Evolutionary conservation across 2,888 invertebrate genomes (phyloP).

Genomic region (Drosophila maculinotata): DNA sequence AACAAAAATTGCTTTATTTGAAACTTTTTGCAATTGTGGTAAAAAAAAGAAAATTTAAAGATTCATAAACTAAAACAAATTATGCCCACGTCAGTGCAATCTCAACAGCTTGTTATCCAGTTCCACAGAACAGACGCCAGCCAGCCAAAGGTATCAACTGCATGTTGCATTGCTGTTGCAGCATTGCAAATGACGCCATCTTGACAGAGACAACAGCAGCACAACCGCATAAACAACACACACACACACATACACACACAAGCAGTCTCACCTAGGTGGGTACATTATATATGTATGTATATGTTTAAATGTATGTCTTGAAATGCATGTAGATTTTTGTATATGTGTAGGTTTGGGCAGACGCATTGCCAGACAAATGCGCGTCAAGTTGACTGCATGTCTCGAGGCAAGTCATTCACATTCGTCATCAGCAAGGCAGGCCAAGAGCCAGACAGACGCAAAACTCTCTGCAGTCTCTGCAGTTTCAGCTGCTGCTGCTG

Average conservation of each 20-base stretch:
- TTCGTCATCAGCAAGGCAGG: slow-evolving; percentile 69
- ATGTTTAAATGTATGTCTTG: too few species aligned
- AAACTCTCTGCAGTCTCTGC: slow-evolving; percentile 24
- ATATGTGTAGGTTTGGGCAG: slow-evolving; percentile 61
- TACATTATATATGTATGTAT: slow-evolving; percentile 29
- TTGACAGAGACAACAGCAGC: slow-evolving; percentile 64
- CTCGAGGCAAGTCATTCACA: slow-evolving; percentile 81
- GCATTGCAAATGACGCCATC: slow-evolving; percentile 71
- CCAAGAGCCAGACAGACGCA: slow-evolving; percentile 52
- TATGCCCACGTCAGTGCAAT: slow-evolving; percentile 75
- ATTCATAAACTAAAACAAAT: slow-evolving; percentile 72
- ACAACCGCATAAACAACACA: slow-evolving; percentile 44
- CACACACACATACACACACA: slow-evolving; percentile 34
- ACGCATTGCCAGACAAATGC: slow-evolving; percentile 81
- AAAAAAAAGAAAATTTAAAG: slow-evolving; percentile 2
- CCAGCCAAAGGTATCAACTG: slow-evolving; percentile 38
- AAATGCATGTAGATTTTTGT: slow-evolving; percentile 35
- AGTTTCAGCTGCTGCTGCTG: slow-evolving; percentile 21
- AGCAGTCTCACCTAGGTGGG: slow-evolving; percentile 37
- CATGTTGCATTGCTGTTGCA: slow-evolving; percentile 44
- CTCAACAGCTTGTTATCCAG: slow-evolving; percentile 75
- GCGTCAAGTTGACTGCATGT: slow-evolving; percentile 79
- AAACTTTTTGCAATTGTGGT: slow-evolving; percentile 19
- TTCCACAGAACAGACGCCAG: slow-evolving; percentile 28
- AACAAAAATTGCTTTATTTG: slow-evolving; percentile 26